Evolutionary conservation across 2,888 invertebrate genomes (phyloP).

Genomic region (Pasiphila rectangulata): DNA sequence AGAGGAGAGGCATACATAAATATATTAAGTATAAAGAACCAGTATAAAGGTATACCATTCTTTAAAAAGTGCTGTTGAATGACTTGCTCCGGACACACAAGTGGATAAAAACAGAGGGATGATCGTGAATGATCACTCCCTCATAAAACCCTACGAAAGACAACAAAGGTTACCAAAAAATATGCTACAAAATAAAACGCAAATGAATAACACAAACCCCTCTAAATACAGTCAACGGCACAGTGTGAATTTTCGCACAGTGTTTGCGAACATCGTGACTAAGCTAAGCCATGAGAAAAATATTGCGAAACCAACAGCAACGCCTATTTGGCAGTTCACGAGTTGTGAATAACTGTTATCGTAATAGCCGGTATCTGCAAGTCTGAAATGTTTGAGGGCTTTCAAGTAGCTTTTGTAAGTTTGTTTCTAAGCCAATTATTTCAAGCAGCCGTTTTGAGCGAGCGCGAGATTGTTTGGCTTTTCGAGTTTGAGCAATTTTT

Average conservation of each 20-base stretch:
- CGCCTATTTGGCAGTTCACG: constrained; percentile 69
- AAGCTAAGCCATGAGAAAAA: constrained; percentile 52
- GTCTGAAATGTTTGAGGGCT: constrained; percentile 29
- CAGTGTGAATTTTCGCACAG: constrained; percentile 6
- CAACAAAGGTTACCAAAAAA: neutral
- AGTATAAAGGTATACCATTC: no score
- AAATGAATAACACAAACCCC: no score
- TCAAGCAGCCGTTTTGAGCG: constrained; percentile 2
- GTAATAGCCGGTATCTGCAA: constrained; percentile 47
- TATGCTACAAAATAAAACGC: neutral
- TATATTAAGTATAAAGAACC: no score
- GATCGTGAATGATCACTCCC: no score
- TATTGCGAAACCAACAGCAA: constrained; percentile 56
- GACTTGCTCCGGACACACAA: no score
- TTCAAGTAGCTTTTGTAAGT: constrained; percentile 12
- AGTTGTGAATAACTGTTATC: constrained; percentile 64
- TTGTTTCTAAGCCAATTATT: constrained; percentile 11
- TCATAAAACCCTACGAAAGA: neutral
- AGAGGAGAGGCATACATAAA: no score
- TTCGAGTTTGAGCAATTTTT: neutral
- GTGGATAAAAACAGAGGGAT: no score
- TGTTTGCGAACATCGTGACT: constrained; percentile 48
- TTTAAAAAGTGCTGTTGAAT: no score
- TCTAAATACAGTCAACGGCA: neutral
- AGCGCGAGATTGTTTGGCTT: neutral